Conservation (phyloP, 2,797 vertebrate genomes). For the Dendrocincla fuliginosa region DNA sequence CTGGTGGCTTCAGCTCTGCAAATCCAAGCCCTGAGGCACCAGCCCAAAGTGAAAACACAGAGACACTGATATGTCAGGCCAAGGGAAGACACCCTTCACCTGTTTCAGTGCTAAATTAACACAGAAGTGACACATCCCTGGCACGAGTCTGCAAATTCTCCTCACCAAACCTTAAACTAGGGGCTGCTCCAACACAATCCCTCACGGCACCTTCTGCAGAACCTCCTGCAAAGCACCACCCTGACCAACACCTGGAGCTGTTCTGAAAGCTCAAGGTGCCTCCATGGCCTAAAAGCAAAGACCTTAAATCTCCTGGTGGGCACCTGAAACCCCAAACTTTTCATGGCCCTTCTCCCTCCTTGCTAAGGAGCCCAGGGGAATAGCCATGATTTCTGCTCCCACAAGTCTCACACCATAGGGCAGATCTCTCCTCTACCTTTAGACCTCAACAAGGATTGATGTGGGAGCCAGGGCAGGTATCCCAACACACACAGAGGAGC, state of each 20-base stretch:
- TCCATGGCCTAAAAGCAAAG: not conserved
- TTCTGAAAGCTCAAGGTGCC: not conserved
- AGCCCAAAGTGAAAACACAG: not conserved
- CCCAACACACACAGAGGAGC: not conserved
- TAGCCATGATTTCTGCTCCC: not conserved
- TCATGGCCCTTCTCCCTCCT: not conserved
- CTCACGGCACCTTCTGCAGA: not conserved
- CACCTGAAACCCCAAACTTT: not conserved
- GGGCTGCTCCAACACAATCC: not conserved
- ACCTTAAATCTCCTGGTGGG: not conserved
- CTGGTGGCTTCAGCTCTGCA: not conserved
- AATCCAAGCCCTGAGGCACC: not conserved
- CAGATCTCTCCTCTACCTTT: not conserved
- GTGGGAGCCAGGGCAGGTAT: rapidly evolving
- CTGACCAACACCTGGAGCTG: not conserved
- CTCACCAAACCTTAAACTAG: not conserved
- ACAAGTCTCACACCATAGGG: not conserved
- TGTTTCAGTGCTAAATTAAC: not conserved
- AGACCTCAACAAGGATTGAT: not conserved
- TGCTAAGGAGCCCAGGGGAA: not conserved
- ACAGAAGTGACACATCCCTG: not conserved
- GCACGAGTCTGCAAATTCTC: not conserved
- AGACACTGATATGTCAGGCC: not conserved
- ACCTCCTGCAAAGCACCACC: not conserved
- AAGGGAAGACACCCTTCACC: not conserved